A percentile compares a stretch with the other conserved stretches of the same genome.
phyloP scores from a whole-genome alignment of 2,113 vertebrate species.

The Arenaria interpres region DNA sequence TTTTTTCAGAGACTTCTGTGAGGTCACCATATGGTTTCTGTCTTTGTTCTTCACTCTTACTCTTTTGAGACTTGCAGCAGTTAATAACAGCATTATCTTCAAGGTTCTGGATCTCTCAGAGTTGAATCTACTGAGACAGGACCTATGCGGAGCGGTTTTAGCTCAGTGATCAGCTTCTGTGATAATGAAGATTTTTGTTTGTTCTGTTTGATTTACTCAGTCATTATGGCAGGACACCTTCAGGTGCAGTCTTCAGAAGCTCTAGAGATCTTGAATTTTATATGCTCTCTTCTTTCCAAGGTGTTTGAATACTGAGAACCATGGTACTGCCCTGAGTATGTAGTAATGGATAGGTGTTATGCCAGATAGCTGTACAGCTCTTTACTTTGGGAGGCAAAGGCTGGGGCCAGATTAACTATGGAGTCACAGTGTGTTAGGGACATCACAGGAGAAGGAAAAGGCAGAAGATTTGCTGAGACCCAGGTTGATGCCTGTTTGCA shows the following conservation, averaged over 20 bases:
- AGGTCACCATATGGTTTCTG: conserved; percentile 42
- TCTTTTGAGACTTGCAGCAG: not conserved
- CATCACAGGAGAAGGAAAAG: not conserved
- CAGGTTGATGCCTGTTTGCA: not conserved
- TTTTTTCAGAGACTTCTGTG: conserved; percentile 16
- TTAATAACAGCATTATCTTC: not conserved
- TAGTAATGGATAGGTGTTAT: not conserved
- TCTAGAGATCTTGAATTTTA: not conserved
- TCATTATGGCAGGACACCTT: not conserved
- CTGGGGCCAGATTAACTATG: not conserved
- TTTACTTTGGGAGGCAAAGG: not conserved
- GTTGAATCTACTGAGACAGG: not conserved
- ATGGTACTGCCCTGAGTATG: not conserved
- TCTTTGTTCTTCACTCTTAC: conserved; percentile 12
- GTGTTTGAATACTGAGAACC: not conserved
- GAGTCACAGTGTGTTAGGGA: not conserved
- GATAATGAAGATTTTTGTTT: conserved; percentile 6
- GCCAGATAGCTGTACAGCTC: not conserved
- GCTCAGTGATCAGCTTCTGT: not conserved
- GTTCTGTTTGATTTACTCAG: not conserved
- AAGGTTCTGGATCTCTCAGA: not conserved
- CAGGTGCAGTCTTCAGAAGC: not conserved
- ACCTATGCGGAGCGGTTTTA: not conserved
- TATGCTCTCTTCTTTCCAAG: not conserved
- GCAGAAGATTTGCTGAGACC: not conserved